These are phyloP conservation scores for Sturnira hondurensis DNA, from an alignment of 2,113 vertebrate genomes.

Conservation along the genomic window DNA sequence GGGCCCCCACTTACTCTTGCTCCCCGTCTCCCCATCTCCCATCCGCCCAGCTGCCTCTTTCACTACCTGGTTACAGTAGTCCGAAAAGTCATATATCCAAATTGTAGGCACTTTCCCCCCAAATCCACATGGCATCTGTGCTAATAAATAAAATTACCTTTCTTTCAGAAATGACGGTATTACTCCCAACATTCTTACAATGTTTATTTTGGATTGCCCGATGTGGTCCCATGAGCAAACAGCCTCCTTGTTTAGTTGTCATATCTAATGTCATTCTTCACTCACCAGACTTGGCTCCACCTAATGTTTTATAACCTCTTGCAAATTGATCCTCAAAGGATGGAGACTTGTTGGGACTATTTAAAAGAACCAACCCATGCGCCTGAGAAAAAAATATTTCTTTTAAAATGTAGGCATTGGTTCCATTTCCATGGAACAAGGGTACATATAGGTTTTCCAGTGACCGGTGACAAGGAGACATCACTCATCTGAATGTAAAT, in stretches of 20 bases:
- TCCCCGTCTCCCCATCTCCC: neutral
- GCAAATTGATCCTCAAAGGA: neutral
- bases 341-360: neutral
- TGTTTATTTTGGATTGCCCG: conserved; percentile 22
- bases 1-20: neutral
- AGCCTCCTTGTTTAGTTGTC: neutral
- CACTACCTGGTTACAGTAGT: neutral
- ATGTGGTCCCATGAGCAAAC: neutral
- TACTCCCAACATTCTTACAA: neutral
- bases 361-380: conserved; percentile 1
- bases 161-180: neutral
- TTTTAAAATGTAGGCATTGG: neutral
- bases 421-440: neutral
- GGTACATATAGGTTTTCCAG: neutral
- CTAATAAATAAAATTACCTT: neutral
- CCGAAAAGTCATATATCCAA: neutral
- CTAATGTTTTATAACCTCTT: neutral
- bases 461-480: neutral
- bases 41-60: neutral
- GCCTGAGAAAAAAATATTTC: conserved; percentile 16
- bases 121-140: neutral
- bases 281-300: neutral
- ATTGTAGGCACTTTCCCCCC: neutral
- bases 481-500: neutral
- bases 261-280: neutral